Percentiles rank a stretch among this genome's conserved stretches.
These are phyloP conservation scores for Microcebus ravelobensis DNA, from an alignment of 2,113 vertebrate species.

Conservation along the genomic window DNA sequence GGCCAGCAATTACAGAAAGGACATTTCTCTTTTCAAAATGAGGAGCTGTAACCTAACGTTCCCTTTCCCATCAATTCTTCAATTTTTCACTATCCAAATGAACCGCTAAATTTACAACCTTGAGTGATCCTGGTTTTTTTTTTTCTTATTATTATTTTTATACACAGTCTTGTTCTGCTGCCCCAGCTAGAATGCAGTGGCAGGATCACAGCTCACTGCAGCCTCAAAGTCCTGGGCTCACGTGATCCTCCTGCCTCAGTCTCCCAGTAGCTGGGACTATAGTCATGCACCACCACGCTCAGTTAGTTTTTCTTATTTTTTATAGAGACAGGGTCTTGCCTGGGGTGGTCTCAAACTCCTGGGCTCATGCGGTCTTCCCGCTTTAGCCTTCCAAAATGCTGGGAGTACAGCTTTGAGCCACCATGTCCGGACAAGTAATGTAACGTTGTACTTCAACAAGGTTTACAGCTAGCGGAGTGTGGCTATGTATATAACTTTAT, in stretches of 20 bases:
- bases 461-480: background rate
- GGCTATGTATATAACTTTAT: background rate
- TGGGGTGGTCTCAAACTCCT: background rate
- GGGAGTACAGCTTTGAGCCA: background rate
- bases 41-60: background rate
- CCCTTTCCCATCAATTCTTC: background rate
- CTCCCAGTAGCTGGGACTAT: background rate
- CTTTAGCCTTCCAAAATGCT: background rate
- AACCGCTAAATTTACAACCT: background rate
- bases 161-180: background rate
- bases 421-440: no score
- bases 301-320: background rate
- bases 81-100: background rate
- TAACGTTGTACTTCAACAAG: background rate
- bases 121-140: background rate
- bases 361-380: background rate
- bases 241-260: background rate
- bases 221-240: background rate
- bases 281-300: background rate
- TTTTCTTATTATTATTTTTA: background rate
- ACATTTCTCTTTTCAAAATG: background rate
- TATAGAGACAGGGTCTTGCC: background rate
- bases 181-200: background rate
- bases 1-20: background rate
- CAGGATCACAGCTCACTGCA: background rate